Evolutionary conservation across 2,888 invertebrate species (phyloP), one percentile per base, ranked within the genome.

Genomic region (Trypoxylon attenuatum): DNA sequence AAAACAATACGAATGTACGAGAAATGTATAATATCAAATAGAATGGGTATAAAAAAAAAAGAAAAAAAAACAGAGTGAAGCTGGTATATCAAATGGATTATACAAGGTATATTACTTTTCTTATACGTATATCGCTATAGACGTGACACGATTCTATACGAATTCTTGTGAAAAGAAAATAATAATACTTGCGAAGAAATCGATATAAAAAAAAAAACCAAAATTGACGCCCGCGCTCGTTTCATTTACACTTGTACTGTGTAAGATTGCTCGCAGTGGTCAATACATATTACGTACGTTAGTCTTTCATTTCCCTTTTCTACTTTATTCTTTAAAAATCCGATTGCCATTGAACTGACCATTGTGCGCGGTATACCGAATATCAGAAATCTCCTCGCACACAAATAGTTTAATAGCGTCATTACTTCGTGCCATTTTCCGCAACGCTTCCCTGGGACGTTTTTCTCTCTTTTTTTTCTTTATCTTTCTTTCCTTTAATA

Each of bases 71-170:
- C 55, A 60, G 59, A 75, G 67, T 60, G 68, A 76, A 68, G 70
- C 61, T 76, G 76, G 63, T 76, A 53, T 75, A 73, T 73, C 68
- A 61, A 70, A 75, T 76, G 76, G 70, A 70, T 75, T 60, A 76
- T 76, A 76, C 68, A 64, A 75, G 65, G 63, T 72, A 68, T 54
- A 68, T 72, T 74, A 69, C 54, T 74, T n/a, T 75, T 74, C 72
- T 75, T 71, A 64, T n/a, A n/a, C n/a, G n/a, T n/a, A n/a, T 55
- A 41, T 71, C 64, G 41, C 41, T 46, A 49, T 41, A 56, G 58
- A 74, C n/a, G n/a, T n/a, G 65, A 69, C 41, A 54, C 41, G 59
- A 60, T 53, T 68, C 60, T 57, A 68, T 49, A 52, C 23, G 18
- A 55, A 42, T 57, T n/a, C 42, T 25, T 58, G 42, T 57, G 47